A percentile compares a stretch with the other conserved stretches of the same genome.
Conservation (phyloP, 92 coral and sea anemone species). For the Desmophyllum pertusum region DNA sequence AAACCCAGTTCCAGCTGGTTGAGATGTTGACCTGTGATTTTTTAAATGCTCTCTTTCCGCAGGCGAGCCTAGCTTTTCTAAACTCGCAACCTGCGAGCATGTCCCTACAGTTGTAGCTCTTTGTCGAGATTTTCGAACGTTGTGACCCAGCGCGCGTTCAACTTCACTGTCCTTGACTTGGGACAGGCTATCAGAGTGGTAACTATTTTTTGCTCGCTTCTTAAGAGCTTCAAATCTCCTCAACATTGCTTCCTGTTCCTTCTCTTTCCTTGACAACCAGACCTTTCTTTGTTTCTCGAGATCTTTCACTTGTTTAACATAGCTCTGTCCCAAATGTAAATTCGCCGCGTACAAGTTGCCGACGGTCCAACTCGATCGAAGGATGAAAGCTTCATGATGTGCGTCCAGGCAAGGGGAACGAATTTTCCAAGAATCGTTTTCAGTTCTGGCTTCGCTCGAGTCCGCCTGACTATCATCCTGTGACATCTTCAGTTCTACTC, state of each 20-base stretch:
- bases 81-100: slow-evolving; percentile 9
- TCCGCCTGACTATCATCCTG: not conserved
- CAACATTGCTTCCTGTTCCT: slow-evolving; percentile 72
- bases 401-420: slow-evolving; percentile 87
- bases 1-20: not conserved
- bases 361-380: slow-evolving; percentile 82
- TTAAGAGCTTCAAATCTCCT: slow-evolving; percentile 65
- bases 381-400: slow-evolving; percentile 80
- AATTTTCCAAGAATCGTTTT: slow-evolving; percentile 10
- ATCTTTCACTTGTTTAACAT: slow-evolving; percentile 69
- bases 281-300: slow-evolving; percentile 76
- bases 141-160: not conserved
- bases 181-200: not conserved
- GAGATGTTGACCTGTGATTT: slow-evolving; percentile 9
- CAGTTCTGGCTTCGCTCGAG: not conserved
- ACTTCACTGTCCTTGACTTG: not conserved
- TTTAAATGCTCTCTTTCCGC: slow-evolving; percentile 2
- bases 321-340: slow-evolving; percentile 75
- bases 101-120: slow-evolving; percentile 27
- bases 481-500: slow-evolving; percentile 18
- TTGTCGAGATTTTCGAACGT: not conserved
- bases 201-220: slow-evolving; percentile 11
- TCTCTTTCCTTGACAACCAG: slow-evolving; percentile 71
- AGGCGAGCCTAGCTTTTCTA: slow-evolving; percentile 15
- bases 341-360: slow-evolving; percentile 84